Evolutionary conservation across 1,140 invertebrate species (phyloP).

Genomic region (Drosophila seguyi): DNA sequence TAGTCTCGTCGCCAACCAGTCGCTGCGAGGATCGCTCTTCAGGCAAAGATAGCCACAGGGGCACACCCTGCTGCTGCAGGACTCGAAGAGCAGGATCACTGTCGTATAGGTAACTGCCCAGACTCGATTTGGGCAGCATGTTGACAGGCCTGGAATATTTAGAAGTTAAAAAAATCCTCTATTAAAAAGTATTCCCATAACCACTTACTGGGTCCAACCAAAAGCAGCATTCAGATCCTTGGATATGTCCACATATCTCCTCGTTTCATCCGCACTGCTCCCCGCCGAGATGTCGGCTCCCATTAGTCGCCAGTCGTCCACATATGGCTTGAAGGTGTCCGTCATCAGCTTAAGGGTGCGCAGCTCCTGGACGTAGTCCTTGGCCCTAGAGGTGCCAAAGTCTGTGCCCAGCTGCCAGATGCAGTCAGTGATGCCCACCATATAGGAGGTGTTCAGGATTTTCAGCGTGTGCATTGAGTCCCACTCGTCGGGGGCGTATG

Average conservation of each 20-base stretch:
- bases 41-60: slow-evolving; percentile 76
- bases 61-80: slow-evolving; percentile 63
- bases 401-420: slow-evolving; percentile 83
- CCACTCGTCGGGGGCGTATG: slow-evolving; percentile 77
- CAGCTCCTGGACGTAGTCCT: slow-evolving; percentile 76
- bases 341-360: slow-evolving; percentile 78
- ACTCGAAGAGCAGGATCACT: slow-evolving; percentile 69
- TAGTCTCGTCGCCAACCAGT: slow-evolving; percentile 58
- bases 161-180: too few relatives aligned
- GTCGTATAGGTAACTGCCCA: slow-evolving; percentile 72
- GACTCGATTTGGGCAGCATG: slow-evolving; percentile 60
- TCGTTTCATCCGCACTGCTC: slow-evolving; percentile 75
- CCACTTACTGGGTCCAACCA: slow-evolving; percentile 81
- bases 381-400: slow-evolving; percentile 70
- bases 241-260: slow-evolving; percentile 75
- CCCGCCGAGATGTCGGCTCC: slow-evolving; percentile 80
- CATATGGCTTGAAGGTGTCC: slow-evolving; percentile 70
- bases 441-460: slow-evolving; percentile 80
- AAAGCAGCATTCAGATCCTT: slow-evolving; percentile 75
- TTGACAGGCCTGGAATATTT: slow-evolving; percentile 51
- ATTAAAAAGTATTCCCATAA: not conserved
- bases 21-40: slow-evolving; percentile 46
- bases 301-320: slow-evolving; percentile 75
- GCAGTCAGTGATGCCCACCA: slow-evolving; percentile 76
- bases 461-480: slow-evolving; percentile 80